Evolutionary conservation across 2,113 vertebrate species (phyloP), one percentile per base, ranked within the genome.

Genomic region (Amblyornis subalaris): DNA sequence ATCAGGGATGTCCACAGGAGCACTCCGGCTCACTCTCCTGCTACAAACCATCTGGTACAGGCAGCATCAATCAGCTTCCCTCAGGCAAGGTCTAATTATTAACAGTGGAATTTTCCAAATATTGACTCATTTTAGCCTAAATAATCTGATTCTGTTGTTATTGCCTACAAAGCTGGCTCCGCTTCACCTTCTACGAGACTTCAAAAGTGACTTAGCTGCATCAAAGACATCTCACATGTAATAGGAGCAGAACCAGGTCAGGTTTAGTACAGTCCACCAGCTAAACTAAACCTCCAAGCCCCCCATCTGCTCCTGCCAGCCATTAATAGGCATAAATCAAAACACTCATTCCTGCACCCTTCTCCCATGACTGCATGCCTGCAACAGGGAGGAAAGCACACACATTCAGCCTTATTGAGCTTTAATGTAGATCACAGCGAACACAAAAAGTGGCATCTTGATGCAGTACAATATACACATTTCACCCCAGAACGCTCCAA

Each of bases 111-210:
- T 82, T 89, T 95, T 96, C 93, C 83, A 91, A 94, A 88, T 82
- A 95, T 96, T 94, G 82, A 71, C 45, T 94, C 73, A 70, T 89
- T 91, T 91, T 36, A 93, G 62, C 40, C 55, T 73, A 94, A 94
- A 94, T 57, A 92, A 83, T 71, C 72, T 40, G 13, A 19, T 60
- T 86, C 72, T 85, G n/a, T 73, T 72, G 35, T 74, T 58, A 42
- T 10, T 61, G 11, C 36, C 79, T 55, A 16, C 44, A 83, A 90
- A 90, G 51, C 33, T 95, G 60, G 33, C 72, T 94, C 70, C 17
- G 24, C 45, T 82, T 70, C 65, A 61, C 74, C 23, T 79, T 92
- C 83, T 38, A 22, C n/a, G 66, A 26, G 4, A 47, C 40, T 81
- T 88, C 64, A 80, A 18, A 66, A 78, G 42, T 15, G 14, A 64